A percentile compares a stretch with the other conserved stretches of the same genome.
Conservation (phyloP, 1,140 invertebrate species). For the Chrysomallon squamiferum region DNA sequence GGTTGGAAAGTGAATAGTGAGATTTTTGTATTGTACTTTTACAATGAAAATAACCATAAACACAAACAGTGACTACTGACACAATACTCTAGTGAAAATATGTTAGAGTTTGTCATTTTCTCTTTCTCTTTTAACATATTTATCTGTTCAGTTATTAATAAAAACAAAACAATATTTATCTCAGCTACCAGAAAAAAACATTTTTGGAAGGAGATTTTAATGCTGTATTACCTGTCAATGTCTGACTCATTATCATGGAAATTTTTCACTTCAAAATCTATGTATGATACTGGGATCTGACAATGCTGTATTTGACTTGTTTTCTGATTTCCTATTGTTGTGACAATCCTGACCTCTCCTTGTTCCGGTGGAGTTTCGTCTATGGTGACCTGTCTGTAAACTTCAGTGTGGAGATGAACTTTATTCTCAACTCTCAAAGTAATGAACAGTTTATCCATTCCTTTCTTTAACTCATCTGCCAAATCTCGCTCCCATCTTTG, state of each 20-base stretch:
- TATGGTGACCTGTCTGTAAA: slow-evolving; percentile 10
- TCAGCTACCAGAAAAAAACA: no score
- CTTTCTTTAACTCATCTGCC: slow-evolving; percentile 9
- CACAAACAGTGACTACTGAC: no score
- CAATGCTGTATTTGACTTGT: slow-evolving; percentile 7
- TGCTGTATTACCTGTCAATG: slow-evolving; percentile 26
- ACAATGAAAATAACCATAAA: no score
- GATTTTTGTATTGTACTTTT: no score
- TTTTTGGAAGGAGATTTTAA: no score
- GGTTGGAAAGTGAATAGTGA: no score
- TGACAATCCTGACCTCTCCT: slow-evolving; percentile 18
- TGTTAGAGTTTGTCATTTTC: no score
- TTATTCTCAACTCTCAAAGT: slow-evolving; percentile 23
- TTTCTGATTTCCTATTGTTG: slow-evolving; percentile 2
- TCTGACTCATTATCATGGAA: slow-evolving; percentile 19
- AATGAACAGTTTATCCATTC: slow-evolving; percentile 13
- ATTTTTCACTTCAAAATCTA: slow-evolving; percentile 14
- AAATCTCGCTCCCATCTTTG: neutral
- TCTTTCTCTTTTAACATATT: no score
- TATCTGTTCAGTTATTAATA: no score
- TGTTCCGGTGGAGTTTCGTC: slow-evolving; percentile 21
- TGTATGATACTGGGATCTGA: slow-evolving; percentile 23
- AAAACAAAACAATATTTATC: no score
- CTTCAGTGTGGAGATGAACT: slow-evolving; percentile 5
- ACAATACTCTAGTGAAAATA: no score